Evolutionary conservation across 2,888 invertebrate species (phyloP).

Genomic region (Notodonta dromedarius): DNA sequence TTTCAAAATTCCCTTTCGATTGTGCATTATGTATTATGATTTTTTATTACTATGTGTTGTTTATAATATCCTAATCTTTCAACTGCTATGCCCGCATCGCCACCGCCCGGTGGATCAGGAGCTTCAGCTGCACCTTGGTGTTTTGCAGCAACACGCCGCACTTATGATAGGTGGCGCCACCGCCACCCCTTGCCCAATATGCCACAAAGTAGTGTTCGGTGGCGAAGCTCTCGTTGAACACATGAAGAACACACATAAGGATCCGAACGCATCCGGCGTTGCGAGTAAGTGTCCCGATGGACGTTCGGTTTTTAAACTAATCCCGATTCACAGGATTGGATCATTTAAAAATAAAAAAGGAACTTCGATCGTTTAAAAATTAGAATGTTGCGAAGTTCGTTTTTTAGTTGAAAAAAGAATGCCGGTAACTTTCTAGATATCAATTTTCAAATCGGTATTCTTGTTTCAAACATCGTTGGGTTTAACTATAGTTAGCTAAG

Average conservation of each 20-base stretch:
- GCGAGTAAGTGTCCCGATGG: slow-evolving; percentile 90
- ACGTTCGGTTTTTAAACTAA: slow-evolving; percentile 36
- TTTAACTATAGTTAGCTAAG: slow-evolving; percentile 34
- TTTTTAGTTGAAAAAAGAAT: slow-evolving; percentile 41
- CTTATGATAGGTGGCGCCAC: slow-evolving; percentile 96
- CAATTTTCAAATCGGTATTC: slow-evolving; percentile 33
- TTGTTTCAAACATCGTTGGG: slow-evolving; percentile 40
- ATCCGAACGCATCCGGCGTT: slow-evolving; percentile 94
- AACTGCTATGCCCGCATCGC: slow-evolving; percentile 79
- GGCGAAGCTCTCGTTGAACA: slow-evolving; percentile 97
- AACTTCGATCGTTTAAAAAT: slow-evolving; percentile 19
- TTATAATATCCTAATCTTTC: slow-evolving; percentile 73
- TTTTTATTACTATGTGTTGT: slow-evolving; percentile 42
- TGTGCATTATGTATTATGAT: slow-evolving; percentile 35
- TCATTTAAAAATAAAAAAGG: slow-evolving; percentile 37
- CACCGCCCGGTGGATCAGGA: slow-evolving; percentile 84
- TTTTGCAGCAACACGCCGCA: slow-evolving; percentile 97
- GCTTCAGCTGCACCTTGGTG: slow-evolving; percentile 96
- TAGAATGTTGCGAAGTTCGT: slow-evolving; percentile 23
- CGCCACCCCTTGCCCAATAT: slow-evolving; percentile 96
- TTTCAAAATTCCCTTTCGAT: slow-evolving; percentile 65
- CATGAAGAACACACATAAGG: slow-evolving; percentile 98
- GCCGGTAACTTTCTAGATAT: slow-evolving; percentile 5
- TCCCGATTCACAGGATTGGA: slow-evolving; percentile 23
- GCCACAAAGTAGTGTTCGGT: slow-evolving; percentile 97